A percentile compares a stretch with the other conserved stretches of the same genome.
Conservation (phyloP, 2,113 vertebrate species). For the Catharus bicknelli region DNA sequence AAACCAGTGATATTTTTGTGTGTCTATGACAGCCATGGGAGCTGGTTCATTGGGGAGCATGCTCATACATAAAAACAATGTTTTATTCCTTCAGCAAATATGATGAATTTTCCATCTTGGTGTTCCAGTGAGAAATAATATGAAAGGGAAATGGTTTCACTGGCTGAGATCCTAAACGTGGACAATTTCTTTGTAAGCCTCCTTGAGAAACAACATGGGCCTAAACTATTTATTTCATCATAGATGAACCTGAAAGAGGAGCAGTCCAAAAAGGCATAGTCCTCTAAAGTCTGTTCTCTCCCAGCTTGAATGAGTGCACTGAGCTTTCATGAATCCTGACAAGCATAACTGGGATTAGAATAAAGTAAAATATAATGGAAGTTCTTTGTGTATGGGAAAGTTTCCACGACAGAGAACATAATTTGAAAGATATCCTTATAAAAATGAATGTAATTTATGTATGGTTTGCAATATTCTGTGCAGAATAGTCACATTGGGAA, state of each 20-base stretch:
- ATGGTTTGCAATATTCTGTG: neutral
- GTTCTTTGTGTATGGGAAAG: neutral
- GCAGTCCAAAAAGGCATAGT: neutral
- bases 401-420: neutral
- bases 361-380: neutral
- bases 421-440: neutral
- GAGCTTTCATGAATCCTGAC: neutral
- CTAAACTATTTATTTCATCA: conserved; percentile 1
- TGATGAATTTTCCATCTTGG: neutral
- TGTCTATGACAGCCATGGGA: neutral
- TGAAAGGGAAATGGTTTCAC: neutral
- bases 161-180: neutral
- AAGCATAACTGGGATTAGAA: neutral
- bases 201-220: neutral
- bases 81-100: neutral
- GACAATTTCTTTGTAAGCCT: neutral
- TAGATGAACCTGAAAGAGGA: neutral
- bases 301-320: neutral
- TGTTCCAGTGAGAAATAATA: neutral
- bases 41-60: neutral
- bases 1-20: neutral
- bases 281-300: neutral
- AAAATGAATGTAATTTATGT: neutral
- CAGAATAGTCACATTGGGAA: neutral
- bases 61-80: neutral